Percentiles rank a stretch among this genome's conserved stretches.
Conservation (phyloP, 2,888 invertebrate species). For the Ochropacha duplaris region DNA sequence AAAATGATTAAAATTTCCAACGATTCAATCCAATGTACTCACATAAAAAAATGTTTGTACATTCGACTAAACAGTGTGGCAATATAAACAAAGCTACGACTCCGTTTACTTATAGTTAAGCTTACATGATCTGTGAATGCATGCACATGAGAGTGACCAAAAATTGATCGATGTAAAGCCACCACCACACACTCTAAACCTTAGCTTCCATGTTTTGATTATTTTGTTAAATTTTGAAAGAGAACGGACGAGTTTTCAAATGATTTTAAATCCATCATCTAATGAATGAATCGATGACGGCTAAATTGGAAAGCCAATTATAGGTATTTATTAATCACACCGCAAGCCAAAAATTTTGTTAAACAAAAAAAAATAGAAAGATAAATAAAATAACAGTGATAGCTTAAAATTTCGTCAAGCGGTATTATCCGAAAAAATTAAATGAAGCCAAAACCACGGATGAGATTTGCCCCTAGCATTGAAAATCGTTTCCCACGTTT, state of each 20-base stretch:
- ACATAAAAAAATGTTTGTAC: conserved; percentile 11
- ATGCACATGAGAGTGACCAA: conserved; percentile 79
- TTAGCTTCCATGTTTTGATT: conserved; percentile 73
- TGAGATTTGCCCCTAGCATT: conserved; percentile 60
- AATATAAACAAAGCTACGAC: conserved; percentile 64
- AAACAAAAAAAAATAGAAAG: conserved; percentile 68
- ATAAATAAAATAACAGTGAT: conserved; percentile 75
- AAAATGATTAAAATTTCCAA: conserved; percentile 41
- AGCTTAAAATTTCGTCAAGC: conserved; percentile 77
- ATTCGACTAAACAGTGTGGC: conserved; percentile 46
- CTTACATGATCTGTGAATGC: conserved; percentile 73
- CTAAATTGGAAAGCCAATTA: conserved; percentile 66
- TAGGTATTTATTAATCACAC: conserved; percentile 66
- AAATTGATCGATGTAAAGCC: conserved; percentile 69
- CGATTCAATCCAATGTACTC: conserved; percentile 45
- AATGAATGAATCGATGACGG: conserved; percentile 38
- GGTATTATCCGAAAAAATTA: conserved; percentile 73
- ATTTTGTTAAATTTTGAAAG: conserved; percentile 77
- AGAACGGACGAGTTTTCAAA: conserved; percentile 56
- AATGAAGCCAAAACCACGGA: conserved; percentile 82
- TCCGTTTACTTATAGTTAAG: conserved; percentile 67
- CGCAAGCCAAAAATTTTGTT: conserved; percentile 79
- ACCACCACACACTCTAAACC: conserved; percentile 83
- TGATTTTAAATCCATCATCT: conserved; percentile 36
- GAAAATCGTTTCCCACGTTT: conserved; percentile 35